Percentiles rank a stretch among this genome's conserved stretches.
Conservation (phyloP, 2,888 invertebrate genomes). For the Bedellia somnulentella region DNA sequence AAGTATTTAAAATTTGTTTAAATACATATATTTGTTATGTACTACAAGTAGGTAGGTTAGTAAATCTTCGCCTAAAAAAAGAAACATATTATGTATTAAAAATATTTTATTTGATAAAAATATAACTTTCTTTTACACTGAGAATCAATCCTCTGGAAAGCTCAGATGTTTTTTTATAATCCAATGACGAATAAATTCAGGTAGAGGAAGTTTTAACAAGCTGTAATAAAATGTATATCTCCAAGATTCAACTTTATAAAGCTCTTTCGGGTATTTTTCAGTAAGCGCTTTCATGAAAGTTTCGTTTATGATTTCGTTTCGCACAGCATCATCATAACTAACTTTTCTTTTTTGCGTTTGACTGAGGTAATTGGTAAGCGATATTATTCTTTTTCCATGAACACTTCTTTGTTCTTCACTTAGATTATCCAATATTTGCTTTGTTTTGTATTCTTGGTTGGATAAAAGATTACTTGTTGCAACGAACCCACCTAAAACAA, state of each 20-base stretch:
- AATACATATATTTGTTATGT: no score
- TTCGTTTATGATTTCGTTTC: conserved; percentile 58
- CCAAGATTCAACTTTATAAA: conserved; percentile 72
- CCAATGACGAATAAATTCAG: conserved; percentile 59
- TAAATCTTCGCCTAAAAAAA: no score
- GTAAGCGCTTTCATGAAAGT: conserved; percentile 66
- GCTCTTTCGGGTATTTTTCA: conserved; percentile 55
- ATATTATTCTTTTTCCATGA: conserved; percentile 68
- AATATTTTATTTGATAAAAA: no score
- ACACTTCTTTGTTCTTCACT: conserved; percentile 62
- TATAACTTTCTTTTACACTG: neutral
- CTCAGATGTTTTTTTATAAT: conserved; percentile 65
- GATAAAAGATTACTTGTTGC: conserved; percentile 69
- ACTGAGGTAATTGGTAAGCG: conserved; percentile 63
- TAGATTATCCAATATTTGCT: conserved; percentile 67
- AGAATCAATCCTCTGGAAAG: conserved; percentile 49
- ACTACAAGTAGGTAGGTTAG: no score
- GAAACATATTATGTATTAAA: no score
- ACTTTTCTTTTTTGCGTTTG: conserved; percentile 33
- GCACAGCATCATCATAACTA: conserved; percentile 52
- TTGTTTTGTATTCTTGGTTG: conserved; percentile 61
- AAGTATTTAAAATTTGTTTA: no score
- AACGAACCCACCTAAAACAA: conserved; percentile 67
- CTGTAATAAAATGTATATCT: conserved; percentile 67
- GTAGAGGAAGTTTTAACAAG: conserved; percentile 62